Percentiles rank a stretch among this genome's conserved stretches.
These are phyloP conservation scores for Anastrepha obliqua DNA, from an alignment of 1,140 invertebrate species.

Conservation along the genomic window DNA sequence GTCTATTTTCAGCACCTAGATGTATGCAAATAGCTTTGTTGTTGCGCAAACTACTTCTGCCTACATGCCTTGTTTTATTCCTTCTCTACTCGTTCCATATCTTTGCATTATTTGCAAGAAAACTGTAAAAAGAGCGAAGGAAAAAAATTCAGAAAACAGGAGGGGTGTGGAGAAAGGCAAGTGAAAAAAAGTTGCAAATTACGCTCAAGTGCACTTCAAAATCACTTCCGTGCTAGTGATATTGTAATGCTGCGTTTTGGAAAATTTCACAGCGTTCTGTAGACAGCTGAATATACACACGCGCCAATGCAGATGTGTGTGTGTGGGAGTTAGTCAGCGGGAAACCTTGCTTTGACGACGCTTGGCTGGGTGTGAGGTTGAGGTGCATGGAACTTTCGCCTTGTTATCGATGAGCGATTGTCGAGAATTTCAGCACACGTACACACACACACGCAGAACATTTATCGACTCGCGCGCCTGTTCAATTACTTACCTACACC, in stretches of 20 bases:
- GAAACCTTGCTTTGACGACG: background rate
- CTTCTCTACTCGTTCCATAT: too few relatives aligned
- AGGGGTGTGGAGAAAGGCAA: background rate
- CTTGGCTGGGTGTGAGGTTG: background rate
- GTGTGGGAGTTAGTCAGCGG: background rate
- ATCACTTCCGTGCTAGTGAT: slow-evolving; percentile 31
- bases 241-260: background rate
- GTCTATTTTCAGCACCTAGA: background rate
- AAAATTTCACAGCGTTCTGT: background rate
- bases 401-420: slow-evolving; percentile 19
- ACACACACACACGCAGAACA: background rate
- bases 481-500: slow-evolving; percentile 26
- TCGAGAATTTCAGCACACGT: background rate
- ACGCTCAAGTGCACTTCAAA: slow-evolving; percentile 50
- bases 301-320: background rate
- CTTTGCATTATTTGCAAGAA: background rate
- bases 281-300: background rate
- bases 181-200: slow-evolving; percentile 29
- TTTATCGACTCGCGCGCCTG: background rate
- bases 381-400: slow-evolving; percentile 12
- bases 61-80: background rate
- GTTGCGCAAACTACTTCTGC: background rate
- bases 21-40: background rate
- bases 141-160: background rate
- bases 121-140: background rate